Conservation (phyloP, 2,888 invertebrate species). For the Acrobasis repandana region DNA sequence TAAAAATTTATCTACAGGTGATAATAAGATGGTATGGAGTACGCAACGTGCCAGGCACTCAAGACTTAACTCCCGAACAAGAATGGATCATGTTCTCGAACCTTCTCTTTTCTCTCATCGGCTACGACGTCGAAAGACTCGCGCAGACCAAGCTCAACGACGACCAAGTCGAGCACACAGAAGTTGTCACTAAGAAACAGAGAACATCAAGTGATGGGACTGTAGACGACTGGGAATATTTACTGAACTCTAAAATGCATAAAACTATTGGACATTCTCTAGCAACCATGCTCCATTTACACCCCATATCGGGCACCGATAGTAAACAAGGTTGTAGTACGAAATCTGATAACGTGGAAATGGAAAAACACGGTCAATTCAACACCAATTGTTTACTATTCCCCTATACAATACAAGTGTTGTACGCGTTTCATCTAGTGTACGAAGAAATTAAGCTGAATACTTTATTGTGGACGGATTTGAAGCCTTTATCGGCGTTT, state of each 20-base stretch:
- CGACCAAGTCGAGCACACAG: conserved; percentile 57
- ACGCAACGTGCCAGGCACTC: conserved; percentile 93
- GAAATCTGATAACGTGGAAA: conserved; percentile 36
- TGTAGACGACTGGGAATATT: conserved; percentile 91
- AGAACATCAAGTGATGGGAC: conserved; percentile 90
- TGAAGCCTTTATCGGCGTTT: conserved; percentile 86
- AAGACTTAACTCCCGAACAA: conserved; percentile 87
- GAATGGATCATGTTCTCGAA: conserved; percentile 91
- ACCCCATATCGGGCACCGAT: conserved; percentile 33
- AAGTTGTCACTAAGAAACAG: conserved; percentile 88
- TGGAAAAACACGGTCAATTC: conserved; percentile 70
- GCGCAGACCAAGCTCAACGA: conserved; percentile 68
- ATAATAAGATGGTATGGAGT: conserved; percentile 93
- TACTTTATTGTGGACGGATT: conserved; percentile 85
- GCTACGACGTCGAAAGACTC: conserved; percentile 87
- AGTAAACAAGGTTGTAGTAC: conserved; percentile 31
- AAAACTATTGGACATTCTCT: conserved; percentile 70
- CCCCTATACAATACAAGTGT: conserved; percentile 87
- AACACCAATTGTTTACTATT: conserved; percentile 87
- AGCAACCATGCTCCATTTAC: conserved; percentile 67
- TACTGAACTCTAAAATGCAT: conserved; percentile 84
- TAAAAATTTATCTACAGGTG: conserved; percentile 56
- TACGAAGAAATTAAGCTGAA: conserved; percentile 96
- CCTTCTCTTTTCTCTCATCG: conserved; percentile 84
- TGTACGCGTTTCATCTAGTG: conserved; percentile 92